Conservation (phyloP, 2,797 vertebrate species). For the Ceryle rudis region DNA sequence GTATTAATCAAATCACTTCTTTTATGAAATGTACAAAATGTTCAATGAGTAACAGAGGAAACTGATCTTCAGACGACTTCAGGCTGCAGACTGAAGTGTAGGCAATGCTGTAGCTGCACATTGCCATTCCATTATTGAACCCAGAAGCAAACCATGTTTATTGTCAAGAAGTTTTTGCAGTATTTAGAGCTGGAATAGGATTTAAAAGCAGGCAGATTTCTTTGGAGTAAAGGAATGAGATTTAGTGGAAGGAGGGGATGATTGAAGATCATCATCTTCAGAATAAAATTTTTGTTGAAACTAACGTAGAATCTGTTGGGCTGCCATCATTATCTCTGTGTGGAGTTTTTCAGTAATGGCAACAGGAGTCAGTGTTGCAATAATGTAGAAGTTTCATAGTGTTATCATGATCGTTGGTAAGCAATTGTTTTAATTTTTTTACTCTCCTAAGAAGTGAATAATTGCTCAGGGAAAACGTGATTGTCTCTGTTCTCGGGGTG, state of each 20-base stretch:
- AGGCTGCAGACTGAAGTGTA: not conserved
- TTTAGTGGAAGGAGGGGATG: not conserved
- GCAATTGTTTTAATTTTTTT: not conserved
- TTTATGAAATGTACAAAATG: not conserved
- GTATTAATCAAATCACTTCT: not conserved
- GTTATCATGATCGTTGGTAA: not conserved
- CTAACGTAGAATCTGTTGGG: not conserved
- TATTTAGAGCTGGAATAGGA: not conserved
- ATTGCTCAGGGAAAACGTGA: not conserved
- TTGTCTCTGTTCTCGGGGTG: not conserved
- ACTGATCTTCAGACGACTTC: not conserved
- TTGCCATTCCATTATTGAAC: not conserved
- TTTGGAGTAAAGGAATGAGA: not conserved
- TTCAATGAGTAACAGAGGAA: not conserved
- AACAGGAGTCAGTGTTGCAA: not conserved
- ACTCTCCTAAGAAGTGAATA: not conserved
- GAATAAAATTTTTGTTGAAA: not conserved
- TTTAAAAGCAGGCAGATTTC: not conserved
- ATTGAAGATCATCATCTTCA: not conserved
- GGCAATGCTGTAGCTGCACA: not conserved
- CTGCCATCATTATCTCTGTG: fast-evolving
- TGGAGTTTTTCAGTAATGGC: not conserved
- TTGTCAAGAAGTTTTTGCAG: not conserved
- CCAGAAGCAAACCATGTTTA: not conserved
- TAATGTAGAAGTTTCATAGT: not conserved